Base-by-base conservation (phyloP, 64 coral and sea anemone genomes). In the Montipora sp. region DNA sequence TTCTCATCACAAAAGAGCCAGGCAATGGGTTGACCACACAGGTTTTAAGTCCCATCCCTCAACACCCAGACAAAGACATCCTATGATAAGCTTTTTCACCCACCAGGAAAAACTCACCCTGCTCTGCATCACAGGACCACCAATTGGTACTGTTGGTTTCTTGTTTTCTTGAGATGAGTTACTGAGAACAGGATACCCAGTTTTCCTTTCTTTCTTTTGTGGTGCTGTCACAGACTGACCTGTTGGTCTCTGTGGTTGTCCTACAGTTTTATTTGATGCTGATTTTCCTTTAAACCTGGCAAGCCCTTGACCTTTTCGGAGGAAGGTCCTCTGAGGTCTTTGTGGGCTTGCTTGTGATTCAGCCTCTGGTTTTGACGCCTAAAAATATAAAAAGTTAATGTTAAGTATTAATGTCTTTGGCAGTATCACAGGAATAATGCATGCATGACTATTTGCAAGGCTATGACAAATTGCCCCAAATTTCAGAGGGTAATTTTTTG, bases 291-390 rank as follows among this genome's bases (percentile, higher is more conserved):
- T 79, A 76, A 96, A 96, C 48, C 95, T 90, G 47, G 83, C 86
- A 36, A 96, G 87, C 2, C 95, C 95, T 87, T 96, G 80, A 21
- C 95, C 95, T 96, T 96, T 96, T 67, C 88, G 81, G 5, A 96
- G 77, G 80, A 96, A 96, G 80, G 92, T 91, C 65, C 80, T 91
- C 48, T 93, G 92, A 15, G 88, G 50, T 87, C 75, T 96, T 7
- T 85, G 82, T 5, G 16, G 70, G 49, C 46, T 19, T 23, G 5
- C 47, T 48, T 51, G 63, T 5, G 82, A 21, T 20, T 16, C 47
- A n/a, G 45, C 66, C 15, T 11, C 47, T 91, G 9, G 47, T 78
- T 85, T 88, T 3, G 82, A 85, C 70, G 65, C 65, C 82, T 85
- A 48, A 18, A 85, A 63, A 12, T 3, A 63, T 12, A 3, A 15